Evolutionary conservation across 2,113 vertebrate genomes (phyloP).

Genomic region (Hypanus sabinus): DNA sequence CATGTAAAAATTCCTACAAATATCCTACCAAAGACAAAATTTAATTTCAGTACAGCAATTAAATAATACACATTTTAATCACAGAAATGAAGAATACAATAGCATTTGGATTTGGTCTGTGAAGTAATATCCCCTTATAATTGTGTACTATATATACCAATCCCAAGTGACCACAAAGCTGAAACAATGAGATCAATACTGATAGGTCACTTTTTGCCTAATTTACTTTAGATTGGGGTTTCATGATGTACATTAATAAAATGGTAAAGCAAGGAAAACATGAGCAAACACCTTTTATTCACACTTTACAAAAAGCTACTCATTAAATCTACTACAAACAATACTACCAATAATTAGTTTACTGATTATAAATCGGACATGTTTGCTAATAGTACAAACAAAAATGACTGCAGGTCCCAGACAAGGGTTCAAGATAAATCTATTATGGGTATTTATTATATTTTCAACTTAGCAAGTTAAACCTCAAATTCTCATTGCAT

Average conservation of each 20-base stretch:
- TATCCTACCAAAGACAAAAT: conserved; percentile 32
- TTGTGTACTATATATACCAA: conserved; percentile 28
- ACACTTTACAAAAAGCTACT: conserved; percentile 82
- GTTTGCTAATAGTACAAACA: conserved; percentile 73
- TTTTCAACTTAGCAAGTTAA: conserved; percentile 50
- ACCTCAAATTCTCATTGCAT: conserved; percentile 44
- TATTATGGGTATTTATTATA: conserved; percentile 48
- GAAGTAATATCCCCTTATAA: conserved; percentile 27
- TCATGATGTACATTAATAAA: conserved; percentile 82
- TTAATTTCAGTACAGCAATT: conserved; percentile 36
- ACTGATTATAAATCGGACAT: conserved; percentile 72
- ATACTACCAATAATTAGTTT: conserved; percentile 81
- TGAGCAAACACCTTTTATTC: conserved; percentile 90
- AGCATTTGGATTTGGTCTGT: conserved; percentile 38
- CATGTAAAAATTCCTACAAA: conserved; percentile 36
- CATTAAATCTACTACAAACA: conserved; percentile 66
- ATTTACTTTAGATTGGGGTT: conserved; percentile 43
- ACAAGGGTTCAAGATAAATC: conserved; percentile 67
- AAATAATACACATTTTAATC: conserved; percentile 35
- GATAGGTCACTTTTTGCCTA: conserved; percentile 28
- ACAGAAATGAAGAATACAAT: conserved; percentile 36
- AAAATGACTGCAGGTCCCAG: conserved; percentile 65
- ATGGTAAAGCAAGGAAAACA: conserved; percentile 80
- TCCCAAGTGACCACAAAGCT: conserved; percentile 22
- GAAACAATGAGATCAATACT: conserved; percentile 31